Base-by-base conservation (phyloP, 2,113 vertebrate species). In the Corythaixoides concolor region DNA sequence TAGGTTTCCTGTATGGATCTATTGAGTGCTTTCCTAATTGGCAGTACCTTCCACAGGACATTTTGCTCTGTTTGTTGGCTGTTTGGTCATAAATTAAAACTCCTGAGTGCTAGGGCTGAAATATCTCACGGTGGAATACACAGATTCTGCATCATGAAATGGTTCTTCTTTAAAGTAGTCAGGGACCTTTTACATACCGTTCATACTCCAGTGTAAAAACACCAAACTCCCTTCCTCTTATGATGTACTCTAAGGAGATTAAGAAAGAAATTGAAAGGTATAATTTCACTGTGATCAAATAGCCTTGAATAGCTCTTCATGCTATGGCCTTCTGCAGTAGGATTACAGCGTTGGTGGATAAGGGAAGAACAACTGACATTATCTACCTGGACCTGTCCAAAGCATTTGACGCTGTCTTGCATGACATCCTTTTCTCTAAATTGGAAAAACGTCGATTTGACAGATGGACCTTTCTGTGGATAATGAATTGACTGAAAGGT, bases 101-200 rank as follows among this genome's bases (percentile, higher is more conserved):
- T 30, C 19, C 13, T 7, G 22, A 43, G 15, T 58, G 13, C 64
- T 12, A 12, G 30, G 27, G 5, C 30, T 79, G 60, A 56, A 69
- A 41, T 59, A 50, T 45, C 43, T 83, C 7, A 0, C 26, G 11
- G 23, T n/a, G 37, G 22, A 37, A 60, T 47, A 47, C 6, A 35
- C 7, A 69, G 26, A 13, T 50, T 45, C 41, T 69, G 33, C 35
- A 45, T 45, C 3, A 1, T 37, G 41, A 85, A 74, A 73, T 43
- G 15, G 24, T 52, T 43, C 32, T 13, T 58, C 58, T 53, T 66
- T 53, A 45, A 32, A 85, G 24, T 10, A 28, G 11, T n/a, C 41
- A 15, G 21, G 0, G 1, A 47, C 41, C 15, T 47, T 30, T 53
- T 41, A 47, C 0, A 4, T 45, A 69, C 35, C 14, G 9, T 80